Evolutionary conservation across 2,888 invertebrate genomes (phyloP).

Genomic region (Eremobia ochroleuca): DNA sequence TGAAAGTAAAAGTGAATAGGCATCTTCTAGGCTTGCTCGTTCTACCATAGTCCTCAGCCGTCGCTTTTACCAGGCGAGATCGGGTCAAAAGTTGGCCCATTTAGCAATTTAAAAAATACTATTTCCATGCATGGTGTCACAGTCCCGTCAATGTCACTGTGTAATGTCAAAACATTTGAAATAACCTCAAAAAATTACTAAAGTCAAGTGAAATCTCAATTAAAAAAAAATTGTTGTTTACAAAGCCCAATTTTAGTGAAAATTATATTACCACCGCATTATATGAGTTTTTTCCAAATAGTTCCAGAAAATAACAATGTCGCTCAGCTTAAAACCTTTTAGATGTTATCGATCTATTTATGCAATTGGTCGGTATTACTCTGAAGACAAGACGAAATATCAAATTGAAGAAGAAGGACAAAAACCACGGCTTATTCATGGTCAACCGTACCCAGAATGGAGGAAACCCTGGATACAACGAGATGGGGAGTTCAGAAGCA

Average conservation of each 20-base stretch:
- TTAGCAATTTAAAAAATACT: neutral
- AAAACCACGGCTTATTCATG: constrained; percentile 78
- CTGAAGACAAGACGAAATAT: constrained; percentile 83
- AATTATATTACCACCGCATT: neutral
- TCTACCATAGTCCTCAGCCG: too few relatives aligned
- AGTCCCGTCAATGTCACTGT: neutral
- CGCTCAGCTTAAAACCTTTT: constrained; percentile 72
- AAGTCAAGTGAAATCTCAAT: neutral
- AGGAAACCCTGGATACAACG: constrained; percentile 91
- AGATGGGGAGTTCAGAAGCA: constrained; percentile 91
- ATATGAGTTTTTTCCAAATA: neutral
- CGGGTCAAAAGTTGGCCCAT: neutral
- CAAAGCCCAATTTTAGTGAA: neutral
- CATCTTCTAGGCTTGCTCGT: too few relatives aligned
- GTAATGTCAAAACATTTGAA: constrained; percentile 10
- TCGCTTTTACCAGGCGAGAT: too few relatives aligned
- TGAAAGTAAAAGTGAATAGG: too few relatives aligned
- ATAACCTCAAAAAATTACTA: constrained; percentile 35
- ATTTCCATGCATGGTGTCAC: neutral
- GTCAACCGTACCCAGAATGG: constrained; percentile 91
- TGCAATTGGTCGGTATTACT: constrained; percentile 77
- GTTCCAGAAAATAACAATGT: constrained; percentile 69
- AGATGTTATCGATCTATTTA: constrained; percentile 68
- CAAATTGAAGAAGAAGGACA: constrained; percentile 82
- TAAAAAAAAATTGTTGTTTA: neutral